Base-by-base conservation (phyloP, 1,140 invertebrate species). In the Macrocentrus cingulum region DNA sequence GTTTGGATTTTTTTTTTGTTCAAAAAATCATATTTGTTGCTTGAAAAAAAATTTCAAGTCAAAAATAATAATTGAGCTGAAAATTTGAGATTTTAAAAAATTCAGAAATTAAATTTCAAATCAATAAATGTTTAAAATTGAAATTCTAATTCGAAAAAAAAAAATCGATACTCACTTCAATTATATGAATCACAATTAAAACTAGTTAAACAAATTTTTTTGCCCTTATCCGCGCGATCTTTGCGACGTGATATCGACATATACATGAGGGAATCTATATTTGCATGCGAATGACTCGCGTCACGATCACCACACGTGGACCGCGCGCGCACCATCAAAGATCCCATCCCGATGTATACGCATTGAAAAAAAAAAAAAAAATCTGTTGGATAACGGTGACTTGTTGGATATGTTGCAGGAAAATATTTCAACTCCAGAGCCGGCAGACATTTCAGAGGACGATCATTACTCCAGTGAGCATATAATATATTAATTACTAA, bases 401-500 rank as follows among this genome's bases (percentile, higher is more conserved):
- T 60, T 67, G 50, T 67, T 68, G 42, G 42, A 69, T 76, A 76
- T 83, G 79, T 88, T 88, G 8, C 83, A 89, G 87, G 87, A 88
- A 70, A 88, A 86, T 68, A 76, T 88, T 64, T 81, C 82, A 15
- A 86, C 85, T 19, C 83, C 86, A 37, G 87, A 89, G 68, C 84
- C 85, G 15, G 75, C 81, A 2, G 87, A 89, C 63, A 83, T 84
- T 67, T 84, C 82, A 56, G 87, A 88, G 59, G 87, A 89, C 52
- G 87, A 89, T 66, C 86, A 87, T 62, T 88, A 84, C 68, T 81
- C 84, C 66, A 85, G 87, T 88, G 79, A 86, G 82, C 62, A 65
- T 61, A 68, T 59, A 60, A 62, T 29, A 29, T 29, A 4, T 29
- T 9, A 5, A 9, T 9, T 29, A 9, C 25, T 29, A 5, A 29